Evolutionary conservation across 2,113 vertebrate genomes (phyloP), one percentile per base, ranked within the genome.

Genomic region (Chamaetylas fuelleborni): DNA sequence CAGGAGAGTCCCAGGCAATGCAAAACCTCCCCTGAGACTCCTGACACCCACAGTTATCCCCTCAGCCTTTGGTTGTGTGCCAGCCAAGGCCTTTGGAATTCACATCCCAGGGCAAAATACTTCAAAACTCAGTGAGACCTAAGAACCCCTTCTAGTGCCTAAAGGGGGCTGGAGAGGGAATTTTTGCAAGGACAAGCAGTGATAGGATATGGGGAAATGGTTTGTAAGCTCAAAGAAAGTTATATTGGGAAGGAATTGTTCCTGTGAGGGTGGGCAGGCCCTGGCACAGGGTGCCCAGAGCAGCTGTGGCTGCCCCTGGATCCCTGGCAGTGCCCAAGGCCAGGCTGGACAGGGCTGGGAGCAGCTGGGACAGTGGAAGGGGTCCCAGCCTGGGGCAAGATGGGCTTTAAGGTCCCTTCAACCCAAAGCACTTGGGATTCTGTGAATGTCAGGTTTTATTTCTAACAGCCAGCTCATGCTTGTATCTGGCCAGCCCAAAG

Each of bases 241-340:
- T 12, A 40, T 31, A 12, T 3, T 12, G 22, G 34, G 20, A 2
- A 34, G 34, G 7, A 88, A 42, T 57, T 2, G 0, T 13, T 50
- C 11, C 66, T 87, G 29, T 0, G 6, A 64, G 22, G 34, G 25
- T 26, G 65, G n/a, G 6, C 0, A 71, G 19, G 19, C 56, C 8
- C 57, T 62, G 74, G 56, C 40, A 38, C 48, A 47, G 81, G 36
- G 38, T 54, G 38, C n/a, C 29, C 74, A 71, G 58, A 88, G 50
- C 4, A 80, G 66, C 66, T 88, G 76, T 5, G 50, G 42, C 76
- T 56, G 38, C 38, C 38, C 38, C 38, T 42, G 70, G 42, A 72
- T 33, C 50, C 58, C 58, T 72, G 86, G 22, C 3, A 81, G 58
- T 65, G 43, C 2, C 76, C 58, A 48, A 72, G 58, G 31, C 58